phyloP scores from a whole-genome alignment of 2,113 vertebrate genomes.

The Progne subis region DNA sequence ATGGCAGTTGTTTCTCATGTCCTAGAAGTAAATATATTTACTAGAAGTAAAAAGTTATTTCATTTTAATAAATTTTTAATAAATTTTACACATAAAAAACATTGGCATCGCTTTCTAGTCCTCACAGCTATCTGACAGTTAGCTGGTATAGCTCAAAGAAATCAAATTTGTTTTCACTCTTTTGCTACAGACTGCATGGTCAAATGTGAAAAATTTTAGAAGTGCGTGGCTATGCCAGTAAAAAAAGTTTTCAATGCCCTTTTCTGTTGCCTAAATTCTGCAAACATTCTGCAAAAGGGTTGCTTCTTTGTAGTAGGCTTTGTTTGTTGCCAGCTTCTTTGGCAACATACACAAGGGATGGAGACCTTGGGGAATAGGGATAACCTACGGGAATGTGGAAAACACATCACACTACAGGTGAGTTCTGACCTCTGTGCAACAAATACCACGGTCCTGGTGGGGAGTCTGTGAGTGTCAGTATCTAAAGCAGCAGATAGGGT shows the following conservation, averaged over 20 bases:
- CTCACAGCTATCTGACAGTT: neutral
- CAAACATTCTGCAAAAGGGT: fast-evolving
- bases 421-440: neutral
- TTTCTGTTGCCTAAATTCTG: neutral
- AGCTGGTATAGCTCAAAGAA: neutral
- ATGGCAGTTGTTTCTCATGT: neutral
- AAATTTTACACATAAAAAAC: neutral
- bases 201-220: neutral
- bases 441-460: fast-evolving
- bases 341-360: neutral
- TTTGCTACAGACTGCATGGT: neutral
- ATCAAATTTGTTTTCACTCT: neutral
- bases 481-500: neutral
- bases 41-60: neutral
- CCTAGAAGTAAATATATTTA: neutral
- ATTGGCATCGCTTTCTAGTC: neutral
- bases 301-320: neutral
- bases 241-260: neutral
- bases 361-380: neutral
- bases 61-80: neutral
- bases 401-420: neutral
- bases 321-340: neutral
- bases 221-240: fast-evolving
- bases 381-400: neutral
- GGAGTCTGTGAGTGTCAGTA: neutral